Base-by-base conservation (phyloP, 2,113 vertebrate species). In the Pterocles gutturalis region DNA sequence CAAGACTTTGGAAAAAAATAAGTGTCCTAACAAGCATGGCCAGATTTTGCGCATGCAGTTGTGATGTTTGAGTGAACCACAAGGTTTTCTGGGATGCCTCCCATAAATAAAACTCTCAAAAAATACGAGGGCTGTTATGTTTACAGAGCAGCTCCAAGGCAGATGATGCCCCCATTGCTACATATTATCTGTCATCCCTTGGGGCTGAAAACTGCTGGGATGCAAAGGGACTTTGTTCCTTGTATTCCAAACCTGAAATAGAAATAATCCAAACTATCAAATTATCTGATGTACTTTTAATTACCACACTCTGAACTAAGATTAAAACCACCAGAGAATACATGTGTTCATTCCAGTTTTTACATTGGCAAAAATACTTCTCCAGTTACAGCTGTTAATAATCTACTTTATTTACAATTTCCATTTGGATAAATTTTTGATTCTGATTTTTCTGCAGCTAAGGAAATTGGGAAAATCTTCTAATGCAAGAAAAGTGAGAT, bases 71-170 rank as follows among this genome's bases (percentile, higher is more conserved):
- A 81, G 51, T 54, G 38, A 92, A 62, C 5, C 17, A 73, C 1
- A 3, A 66, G 29, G 28, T 7, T 61, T 94, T 92, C 54, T 70
- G 46, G 46, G 62, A 86, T 73, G 36, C 12, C 43, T 81, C 38
- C 34, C 29, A 92, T 67, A 93, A 92, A 80, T 66, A 83, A 89
- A 94, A 70, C 49, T 73, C 62, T 73, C 67, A 87, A 49, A 94
- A 91, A 55, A 41, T 46, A 58, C 29, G 26, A 70, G 26, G 31
- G 66, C 29, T 6, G 5, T 20, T 46, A 24, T 8, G 29, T 73
- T 89, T 84, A 87, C 17, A 78, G 31, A 81, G 29, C 29, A 66
- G 55, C 46, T 87, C 17, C 58, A 80, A 84, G 48, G 43, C 55
- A 92, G 72, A 65, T 55, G 60, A 71, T 83, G 41, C 3, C 17